These are phyloP conservation scores for Zosterops borbonicus DNA, from an alignment of 2,113 vertebrate species.

Conservation along the genomic window DNA sequence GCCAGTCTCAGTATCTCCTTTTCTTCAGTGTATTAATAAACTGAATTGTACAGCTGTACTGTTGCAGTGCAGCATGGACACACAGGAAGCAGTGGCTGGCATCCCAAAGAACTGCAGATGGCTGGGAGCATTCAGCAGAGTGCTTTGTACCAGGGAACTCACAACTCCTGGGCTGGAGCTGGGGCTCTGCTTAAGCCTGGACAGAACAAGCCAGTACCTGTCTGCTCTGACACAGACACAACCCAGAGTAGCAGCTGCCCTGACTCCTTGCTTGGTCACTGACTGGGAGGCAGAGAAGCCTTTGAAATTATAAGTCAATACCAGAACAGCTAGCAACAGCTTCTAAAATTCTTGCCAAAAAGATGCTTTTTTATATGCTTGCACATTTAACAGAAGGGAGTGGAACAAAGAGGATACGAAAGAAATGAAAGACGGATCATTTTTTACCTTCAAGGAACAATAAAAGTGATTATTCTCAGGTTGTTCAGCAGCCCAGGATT, in stretches of 20 bases:
- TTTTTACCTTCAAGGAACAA: neutral
- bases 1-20: neutral
- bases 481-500: neutral
- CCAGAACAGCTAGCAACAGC: neutral
- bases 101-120: neutral
- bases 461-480: neutral
- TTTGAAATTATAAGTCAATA: neutral
- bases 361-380: neutral
- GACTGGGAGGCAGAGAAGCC: neutral
- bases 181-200: neutral
- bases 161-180: neutral
- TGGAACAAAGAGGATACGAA: neutral
- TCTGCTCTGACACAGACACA: neutral
- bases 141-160: fast-evolving
- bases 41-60: neutral
- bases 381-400: neutral
- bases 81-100: neutral
- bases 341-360: neutral
- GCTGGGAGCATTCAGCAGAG: neutral
- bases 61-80: neutral
- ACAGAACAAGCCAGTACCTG: neutral
- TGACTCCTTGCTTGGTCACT: neutral
- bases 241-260: neutral
- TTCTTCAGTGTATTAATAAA: neutral
- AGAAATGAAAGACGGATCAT: neutral